These are phyloP conservation scores for Onthophagus sagittarius DNA, from an alignment of 2,888 invertebrate species.

Conservation along the genomic window DNA sequence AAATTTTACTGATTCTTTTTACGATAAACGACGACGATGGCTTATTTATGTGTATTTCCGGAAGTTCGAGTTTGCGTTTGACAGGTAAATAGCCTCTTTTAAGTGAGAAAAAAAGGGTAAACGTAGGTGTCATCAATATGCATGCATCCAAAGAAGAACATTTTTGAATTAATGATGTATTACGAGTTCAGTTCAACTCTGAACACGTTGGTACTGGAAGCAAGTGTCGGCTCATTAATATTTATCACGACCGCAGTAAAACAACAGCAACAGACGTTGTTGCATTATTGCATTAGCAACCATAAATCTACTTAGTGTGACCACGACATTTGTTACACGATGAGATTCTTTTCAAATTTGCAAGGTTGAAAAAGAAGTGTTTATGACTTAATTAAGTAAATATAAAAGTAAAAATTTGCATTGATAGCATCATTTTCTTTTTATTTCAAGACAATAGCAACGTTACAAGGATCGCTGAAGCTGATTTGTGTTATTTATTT, in stretches of 20 bases:
- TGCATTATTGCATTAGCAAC: background rate
- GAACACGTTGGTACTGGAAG: background rate
- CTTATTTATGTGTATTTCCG: background rate
- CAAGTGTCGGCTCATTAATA: slow-evolving; percentile 1
- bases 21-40: background rate
- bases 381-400: background rate
- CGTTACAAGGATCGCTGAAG: too few species aligned
- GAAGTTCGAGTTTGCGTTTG: background rate
- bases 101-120: background rate
- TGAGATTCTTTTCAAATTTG: background rate
- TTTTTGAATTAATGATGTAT: background rate
- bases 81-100: background rate
- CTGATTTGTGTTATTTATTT: too few species aligned
- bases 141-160: background rate
- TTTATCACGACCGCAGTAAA: slow-evolving; percentile 4
- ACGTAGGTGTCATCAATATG: background rate
- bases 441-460: too few species aligned
- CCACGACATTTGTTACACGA: background rate
- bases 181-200: background rate
- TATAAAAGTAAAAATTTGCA: background rate
- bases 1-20: background rate
- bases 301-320: slow-evolving; percentile 7
- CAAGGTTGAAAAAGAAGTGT: background rate
- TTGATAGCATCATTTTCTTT: too few species aligned
- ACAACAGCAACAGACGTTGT: slow-evolving; percentile 5